phyloP scores from a whole-genome alignment of 2,113 vertebrate genomes.

The Ictalurus punctatus region DNA sequence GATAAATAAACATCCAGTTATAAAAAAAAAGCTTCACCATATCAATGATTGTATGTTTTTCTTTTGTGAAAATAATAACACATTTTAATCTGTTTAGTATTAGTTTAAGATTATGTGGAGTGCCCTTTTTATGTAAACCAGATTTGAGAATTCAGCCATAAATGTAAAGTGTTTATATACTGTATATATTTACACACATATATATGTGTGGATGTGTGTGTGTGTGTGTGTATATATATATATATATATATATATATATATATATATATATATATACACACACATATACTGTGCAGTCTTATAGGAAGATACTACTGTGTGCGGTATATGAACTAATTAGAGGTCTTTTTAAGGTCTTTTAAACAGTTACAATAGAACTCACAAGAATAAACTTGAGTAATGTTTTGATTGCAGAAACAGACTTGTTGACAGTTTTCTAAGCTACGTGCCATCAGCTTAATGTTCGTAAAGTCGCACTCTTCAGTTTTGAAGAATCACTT shows the following conservation, averaged over 20 bases:
- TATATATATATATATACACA: not conserved
- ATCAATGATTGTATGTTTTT: not conserved
- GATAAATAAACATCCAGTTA: not conserved
- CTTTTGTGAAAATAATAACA: no score
- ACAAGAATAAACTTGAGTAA: not conserved
- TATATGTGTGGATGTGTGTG: no score
- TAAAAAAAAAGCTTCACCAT: not conserved
- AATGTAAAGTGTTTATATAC: no score
- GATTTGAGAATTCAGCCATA: not conserved
- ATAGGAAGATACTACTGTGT: not conserved
- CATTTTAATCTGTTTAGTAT: not conserved
- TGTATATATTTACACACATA: not conserved
- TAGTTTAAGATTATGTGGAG: not conserved
- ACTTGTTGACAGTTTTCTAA: conserved; percentile 20
- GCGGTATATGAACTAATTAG: not conserved
- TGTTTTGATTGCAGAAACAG: conserved; percentile 34
- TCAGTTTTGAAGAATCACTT: conserved; percentile 11
- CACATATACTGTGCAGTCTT: not conserved
- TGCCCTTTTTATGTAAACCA: not conserved
- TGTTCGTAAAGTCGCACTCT: not conserved
- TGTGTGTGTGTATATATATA: no score
- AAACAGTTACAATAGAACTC: not conserved
- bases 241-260: not conserved
- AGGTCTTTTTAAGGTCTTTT: not conserved
- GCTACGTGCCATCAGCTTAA: conserved; percentile 12